These are phyloP conservation scores for Arctia plantaginis DNA, from an alignment of 2,888 invertebrate genomes.

Conservation along the genomic window DNA sequence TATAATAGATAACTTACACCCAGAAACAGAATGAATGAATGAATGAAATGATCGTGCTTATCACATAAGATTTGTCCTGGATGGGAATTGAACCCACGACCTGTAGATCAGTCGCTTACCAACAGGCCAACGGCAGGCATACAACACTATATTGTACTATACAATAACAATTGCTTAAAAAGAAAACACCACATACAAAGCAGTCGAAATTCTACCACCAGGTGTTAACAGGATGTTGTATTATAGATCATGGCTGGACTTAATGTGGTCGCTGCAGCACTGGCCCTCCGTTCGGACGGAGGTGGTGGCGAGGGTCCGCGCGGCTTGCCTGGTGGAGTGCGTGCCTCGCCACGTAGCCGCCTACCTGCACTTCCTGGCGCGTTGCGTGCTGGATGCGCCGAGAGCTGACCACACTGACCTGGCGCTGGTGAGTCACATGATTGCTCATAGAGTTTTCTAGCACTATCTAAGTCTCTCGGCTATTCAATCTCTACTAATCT, in stretches of 20 bases:
- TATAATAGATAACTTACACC: too few species aligned
- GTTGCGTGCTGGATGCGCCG: constrained; percentile 85
- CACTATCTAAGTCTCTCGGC: background rate
- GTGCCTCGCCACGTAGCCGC: constrained; percentile 92
- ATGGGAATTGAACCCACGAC: too few species aligned
- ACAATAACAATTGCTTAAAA: too few species aligned
- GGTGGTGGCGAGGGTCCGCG: constrained; percentile 90
- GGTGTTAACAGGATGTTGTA: background rate
- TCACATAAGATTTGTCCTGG: too few species aligned
- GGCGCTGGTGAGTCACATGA: constrained; percentile 41
- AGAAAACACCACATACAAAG: too few species aligned
- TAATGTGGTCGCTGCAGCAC: constrained; percentile 91
- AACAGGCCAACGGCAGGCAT: too few species aligned
- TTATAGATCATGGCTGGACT: constrained; percentile 75
- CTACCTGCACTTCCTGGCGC: constrained; percentile 94
- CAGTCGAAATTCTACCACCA: too few species aligned
- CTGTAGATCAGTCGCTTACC: too few species aligned
- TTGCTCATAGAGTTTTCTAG: background rate
- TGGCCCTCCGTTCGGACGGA: constrained; percentile 91
- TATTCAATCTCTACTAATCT: too few species aligned
- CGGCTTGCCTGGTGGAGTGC: constrained; percentile 96
- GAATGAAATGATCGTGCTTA: too few species aligned
- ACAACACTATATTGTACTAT: too few species aligned
- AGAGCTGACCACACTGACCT: constrained; percentile 67
- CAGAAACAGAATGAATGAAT: too few species aligned